Base-by-base conservation (phyloP, 2,113 vertebrate genomes). In the Camelus dromedarius region DNA sequence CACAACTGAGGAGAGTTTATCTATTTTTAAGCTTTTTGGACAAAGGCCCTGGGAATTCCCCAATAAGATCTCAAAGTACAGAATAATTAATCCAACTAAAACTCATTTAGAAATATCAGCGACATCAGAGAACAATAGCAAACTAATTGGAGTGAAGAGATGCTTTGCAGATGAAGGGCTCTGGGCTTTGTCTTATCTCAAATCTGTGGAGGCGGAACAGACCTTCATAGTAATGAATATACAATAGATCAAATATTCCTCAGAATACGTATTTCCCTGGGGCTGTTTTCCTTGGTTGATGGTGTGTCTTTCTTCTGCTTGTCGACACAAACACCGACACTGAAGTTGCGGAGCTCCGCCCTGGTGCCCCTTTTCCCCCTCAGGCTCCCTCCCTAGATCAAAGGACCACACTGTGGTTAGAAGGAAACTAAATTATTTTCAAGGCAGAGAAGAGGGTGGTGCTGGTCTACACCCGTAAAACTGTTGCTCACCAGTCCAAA, bases 371-470 rank as follows among this genome's bases (percentile, higher is more conserved):
- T 60, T 26, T 56, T n/a, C 60, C 93, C 60, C 93, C 82, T 60
- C 72, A 80, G 96, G 94, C 83, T 89, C 42, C 84, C 50, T 83
- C 22, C 11, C 38, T 83, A 94, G 80, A 95, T 97, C 96, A 94
- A 96, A 97, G 80, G 67, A 50, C 66, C 64, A 13, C 4, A 35
- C 24, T 81, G n/a, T 7, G 8, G n/a, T 95, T 95, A 38, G 75
- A 93, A 69, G 48, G 8, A 30, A 97, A 75, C 70, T 15, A 13
- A 90, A 75, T 64, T 81, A 56, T 75, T 75, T 95, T 35, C 83
- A 88, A 54, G 69, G 30, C 32, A 85, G 50, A 94, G 76, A 22
- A 91, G 82, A 89, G 22, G 9, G 18, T 64, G 64, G 15, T 1
- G 6, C 20, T 89, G 6, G 6, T 13, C 16, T 50, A 22, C 38